Evolutionary conservation across 2,113 vertebrate genomes (phyloP).

Genomic region (Callopanchax toddi): DNA sequence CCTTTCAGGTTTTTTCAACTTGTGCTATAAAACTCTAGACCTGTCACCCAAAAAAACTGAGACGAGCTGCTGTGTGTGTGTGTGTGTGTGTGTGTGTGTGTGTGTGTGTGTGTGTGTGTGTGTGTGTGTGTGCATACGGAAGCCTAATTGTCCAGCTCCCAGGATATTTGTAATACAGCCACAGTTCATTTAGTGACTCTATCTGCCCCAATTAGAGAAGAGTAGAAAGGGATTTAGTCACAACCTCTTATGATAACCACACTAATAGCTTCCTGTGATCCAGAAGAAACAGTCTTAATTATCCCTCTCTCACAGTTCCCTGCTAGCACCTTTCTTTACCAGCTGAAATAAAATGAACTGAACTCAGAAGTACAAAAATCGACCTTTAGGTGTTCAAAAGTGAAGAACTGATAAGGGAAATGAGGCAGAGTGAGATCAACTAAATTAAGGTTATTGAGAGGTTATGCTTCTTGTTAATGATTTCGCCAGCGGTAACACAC

Average conservation of each 20-base stretch:
- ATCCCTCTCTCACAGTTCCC: conserved; percentile 14
- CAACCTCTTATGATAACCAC: conserved; percentile 37
- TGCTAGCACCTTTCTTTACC: conserved; percentile 1
- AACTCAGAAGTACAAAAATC: background rate
- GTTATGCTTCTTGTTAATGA: background rate
- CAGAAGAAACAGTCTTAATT: conserved; percentile 32
- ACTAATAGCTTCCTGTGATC: conserved; percentile 42
- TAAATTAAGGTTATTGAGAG: background rate
- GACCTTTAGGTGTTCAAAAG: background rate
- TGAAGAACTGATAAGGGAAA: background rate
- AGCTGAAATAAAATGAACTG: background rate
- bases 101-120: conserved; percentile 1
- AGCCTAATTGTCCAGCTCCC: conserved; percentile 61
- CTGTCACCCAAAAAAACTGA: background rate
- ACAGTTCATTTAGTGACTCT: conserved; percentile 62
- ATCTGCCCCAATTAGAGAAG: conserved; percentile 51
- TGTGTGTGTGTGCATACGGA: conserved; percentile 5
- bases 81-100: conserved; percentile 16
- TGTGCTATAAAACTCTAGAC: background rate
- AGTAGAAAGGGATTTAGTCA: conserved; percentile 37
- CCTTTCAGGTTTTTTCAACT: background rate
- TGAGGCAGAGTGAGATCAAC: background rate
- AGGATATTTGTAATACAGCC: conserved; percentile 58
- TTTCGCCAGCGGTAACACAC: background rate
- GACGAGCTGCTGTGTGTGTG: background rate